These are phyloP conservation scores for Trissolcus brochymenae DNA, from an alignment of 2,888 invertebrate genomes.

Conservation along the genomic window DNA sequence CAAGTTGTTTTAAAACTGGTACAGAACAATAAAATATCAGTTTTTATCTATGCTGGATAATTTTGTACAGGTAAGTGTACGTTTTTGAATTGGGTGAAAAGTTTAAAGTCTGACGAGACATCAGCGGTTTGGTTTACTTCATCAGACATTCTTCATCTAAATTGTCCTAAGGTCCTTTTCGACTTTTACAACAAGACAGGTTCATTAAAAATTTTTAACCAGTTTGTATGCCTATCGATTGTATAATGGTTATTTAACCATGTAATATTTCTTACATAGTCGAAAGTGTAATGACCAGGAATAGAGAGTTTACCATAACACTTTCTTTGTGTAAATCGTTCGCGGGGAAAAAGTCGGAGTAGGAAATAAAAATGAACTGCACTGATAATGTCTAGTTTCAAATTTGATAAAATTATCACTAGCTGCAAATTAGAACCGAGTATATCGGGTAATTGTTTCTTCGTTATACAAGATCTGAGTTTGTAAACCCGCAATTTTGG, in stretches of 20 bases:
- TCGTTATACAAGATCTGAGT: no score
- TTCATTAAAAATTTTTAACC: constrained; percentile 60
- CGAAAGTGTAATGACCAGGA: constrained; percentile 63
- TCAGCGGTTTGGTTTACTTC: constrained; percentile 10
- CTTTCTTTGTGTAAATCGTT: constrained; percentile 47
- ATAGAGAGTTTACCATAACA: constrained; percentile 60
- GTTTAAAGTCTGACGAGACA: no score
- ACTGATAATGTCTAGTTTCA: no score
- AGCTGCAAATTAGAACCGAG: no score
- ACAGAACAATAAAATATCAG: no score
- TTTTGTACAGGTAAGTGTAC: no score
- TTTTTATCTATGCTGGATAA: no score
- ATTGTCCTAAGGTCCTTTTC: constrained; percentile 59
- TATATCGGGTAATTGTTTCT: no score
- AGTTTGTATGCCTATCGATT: constrained; percentile 61
- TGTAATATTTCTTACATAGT: constrained; percentile 66
- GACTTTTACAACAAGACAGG: constrained; percentile 61
- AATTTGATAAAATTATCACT: no score
- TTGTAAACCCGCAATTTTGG: no score
- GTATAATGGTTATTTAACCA: constrained; percentile 66
- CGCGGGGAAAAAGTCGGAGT: constrained; percentile 16
- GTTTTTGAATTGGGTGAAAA: no score
- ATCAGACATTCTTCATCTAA: constrained; percentile 57
- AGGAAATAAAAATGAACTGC: constrained; percentile 5
- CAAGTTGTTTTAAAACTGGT: no score